phyloP scores from a whole-genome alignment of 2,113 vertebrate genomes.

The Willisornis vidua region DNA sequence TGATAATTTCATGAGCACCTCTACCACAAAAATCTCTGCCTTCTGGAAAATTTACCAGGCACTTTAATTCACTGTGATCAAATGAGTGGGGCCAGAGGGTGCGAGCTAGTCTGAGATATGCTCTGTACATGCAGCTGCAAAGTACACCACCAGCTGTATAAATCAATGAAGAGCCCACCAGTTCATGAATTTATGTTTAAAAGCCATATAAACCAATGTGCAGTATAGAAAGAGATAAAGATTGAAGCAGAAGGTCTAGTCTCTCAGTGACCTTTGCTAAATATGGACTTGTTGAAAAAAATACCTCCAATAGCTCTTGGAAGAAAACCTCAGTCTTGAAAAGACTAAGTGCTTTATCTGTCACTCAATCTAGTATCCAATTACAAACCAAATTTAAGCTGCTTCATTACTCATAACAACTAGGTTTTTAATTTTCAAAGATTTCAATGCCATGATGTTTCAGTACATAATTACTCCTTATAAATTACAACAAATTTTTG shows the following conservation, averaged over 20 bases:
- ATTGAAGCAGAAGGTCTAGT: not conserved
- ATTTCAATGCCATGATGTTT: not conserved
- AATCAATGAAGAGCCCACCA: not conserved
- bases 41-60: not conserved
- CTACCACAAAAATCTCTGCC: not conserved
- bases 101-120: not conserved
- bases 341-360: not conserved
- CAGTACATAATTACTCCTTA: not conserved
- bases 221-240: not conserved
- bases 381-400: not conserved
- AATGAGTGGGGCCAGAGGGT: not conserved
- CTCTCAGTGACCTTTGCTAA: not conserved
- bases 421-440: not conserved
- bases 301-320: not conserved
- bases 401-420: rapidly evolving
- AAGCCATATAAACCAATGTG: not conserved
- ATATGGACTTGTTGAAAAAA: not conserved
- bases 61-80: not conserved
- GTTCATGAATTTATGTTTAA: not conserved
- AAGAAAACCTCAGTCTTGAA: not conserved
- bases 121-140: not conserved
- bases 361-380: not conserved
- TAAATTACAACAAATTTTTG: not conserved
- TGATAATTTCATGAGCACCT: not conserved
- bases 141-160: not conserved